A percentile compares a stretch with the other conserved stretches of the same genome.
These are phyloP conservation scores for Drosophila lutescens DNA, from an alignment of 2,888 invertebrate genomes.

Conservation along the genomic window DNA sequence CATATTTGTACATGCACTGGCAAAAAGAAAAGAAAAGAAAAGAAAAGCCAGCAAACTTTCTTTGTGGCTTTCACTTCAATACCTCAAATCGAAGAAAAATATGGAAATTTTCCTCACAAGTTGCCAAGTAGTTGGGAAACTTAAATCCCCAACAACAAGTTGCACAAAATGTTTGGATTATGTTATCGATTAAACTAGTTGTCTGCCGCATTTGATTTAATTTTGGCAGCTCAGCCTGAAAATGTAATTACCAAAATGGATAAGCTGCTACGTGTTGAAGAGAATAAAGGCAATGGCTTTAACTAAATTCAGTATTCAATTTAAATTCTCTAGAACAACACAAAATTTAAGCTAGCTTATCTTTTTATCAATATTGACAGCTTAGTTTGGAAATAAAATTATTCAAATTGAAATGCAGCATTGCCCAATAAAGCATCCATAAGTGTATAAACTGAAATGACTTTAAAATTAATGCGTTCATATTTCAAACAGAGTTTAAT, in stretches of 20 bases:
- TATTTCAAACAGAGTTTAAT: neutral
- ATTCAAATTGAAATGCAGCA: neutral
- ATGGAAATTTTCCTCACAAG: conserved; percentile 7
- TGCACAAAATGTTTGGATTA: conserved; percentile 8
- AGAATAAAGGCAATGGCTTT: neutral
- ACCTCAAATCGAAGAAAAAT: neutral
- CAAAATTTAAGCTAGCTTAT: conserved; percentile 4
- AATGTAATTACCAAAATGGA: conserved; percentile 1
- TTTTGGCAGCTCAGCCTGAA: neutral
- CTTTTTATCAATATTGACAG: neutral
- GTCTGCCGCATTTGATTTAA: conserved; percentile 1
- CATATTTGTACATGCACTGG: conserved; percentile 35
- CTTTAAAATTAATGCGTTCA: neutral
- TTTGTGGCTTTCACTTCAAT: neutral
- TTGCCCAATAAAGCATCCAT: neutral
- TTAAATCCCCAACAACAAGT: neutral
- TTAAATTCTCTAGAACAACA: neutral
- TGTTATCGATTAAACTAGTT: conserved; percentile 7
- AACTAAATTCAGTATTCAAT: neutral
- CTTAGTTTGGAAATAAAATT: neutral
- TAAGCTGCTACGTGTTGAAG: neutral
- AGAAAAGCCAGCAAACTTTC: neutral
- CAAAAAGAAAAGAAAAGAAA: conserved; percentile 19
- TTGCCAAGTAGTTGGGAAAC: neutral
- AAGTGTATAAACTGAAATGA: neutral